phyloP scores from a whole-genome alignment of 2,797 vertebrate species.

The Sebastes kiyomatsui region DNA sequence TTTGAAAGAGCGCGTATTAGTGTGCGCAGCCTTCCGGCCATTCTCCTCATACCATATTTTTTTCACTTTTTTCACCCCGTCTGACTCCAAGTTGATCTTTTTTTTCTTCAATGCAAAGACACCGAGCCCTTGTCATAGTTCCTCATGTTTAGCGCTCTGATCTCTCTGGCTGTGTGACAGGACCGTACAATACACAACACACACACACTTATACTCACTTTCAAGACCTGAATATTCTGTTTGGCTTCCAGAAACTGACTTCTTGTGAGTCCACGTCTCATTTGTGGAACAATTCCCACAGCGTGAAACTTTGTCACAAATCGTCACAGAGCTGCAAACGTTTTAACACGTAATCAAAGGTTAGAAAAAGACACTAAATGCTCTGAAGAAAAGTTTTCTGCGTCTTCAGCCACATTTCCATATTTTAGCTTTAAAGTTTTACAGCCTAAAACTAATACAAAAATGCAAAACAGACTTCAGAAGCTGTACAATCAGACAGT shows the following conservation, averaged over 20 bases:
- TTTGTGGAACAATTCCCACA: not conserved
- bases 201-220: not conserved
- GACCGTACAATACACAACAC: not conserved
- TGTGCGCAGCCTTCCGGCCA: conserved; percentile 61
- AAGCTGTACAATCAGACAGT: conserved; percentile 14
- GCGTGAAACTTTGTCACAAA: not conserved
- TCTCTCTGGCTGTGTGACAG: conserved; percentile 9
- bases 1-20: conserved; percentile 65
- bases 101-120: not conserved
- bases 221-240: not conserved
- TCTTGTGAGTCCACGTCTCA: not conserved
- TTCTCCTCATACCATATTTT: conserved; percentile 1
- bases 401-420: not conserved
- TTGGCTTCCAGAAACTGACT: not conserved
- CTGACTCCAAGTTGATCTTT: conserved; percentile 8
- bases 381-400: not conserved
- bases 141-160: not conserved
- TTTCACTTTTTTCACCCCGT: conserved; percentile 14
- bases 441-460: not conserved
- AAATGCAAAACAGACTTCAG: not conserved
- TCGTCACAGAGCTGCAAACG: not conserved
- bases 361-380: not conserved
- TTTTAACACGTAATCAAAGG: not conserved
- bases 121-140: not conserved
- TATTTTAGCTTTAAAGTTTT: not conserved